A percentile compares a stretch with the other conserved stretches of the same genome.
Conservation (phyloP, 1,140 invertebrate species). For the Cydia amplana region DNA sequence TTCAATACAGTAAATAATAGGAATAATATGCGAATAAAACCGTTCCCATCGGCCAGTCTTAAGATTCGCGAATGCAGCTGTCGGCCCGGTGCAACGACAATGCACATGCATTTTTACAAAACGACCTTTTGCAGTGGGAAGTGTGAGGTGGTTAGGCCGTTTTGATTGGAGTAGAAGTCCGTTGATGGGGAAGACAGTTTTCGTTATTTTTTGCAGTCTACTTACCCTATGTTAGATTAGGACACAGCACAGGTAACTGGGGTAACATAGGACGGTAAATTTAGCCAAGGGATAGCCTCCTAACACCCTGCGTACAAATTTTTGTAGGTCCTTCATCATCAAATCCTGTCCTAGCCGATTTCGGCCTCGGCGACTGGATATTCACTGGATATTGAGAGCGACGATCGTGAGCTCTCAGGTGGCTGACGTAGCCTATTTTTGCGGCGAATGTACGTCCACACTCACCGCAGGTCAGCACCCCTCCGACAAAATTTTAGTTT, state of each 20-base stretch:
- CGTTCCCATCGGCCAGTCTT: slow-evolving; percentile 37
- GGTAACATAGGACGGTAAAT: neutral
- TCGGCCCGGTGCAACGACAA: slow-evolving; percentile 55
- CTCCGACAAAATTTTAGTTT: too few relatives aligned
- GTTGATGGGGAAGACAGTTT: slow-evolving; percentile 36
- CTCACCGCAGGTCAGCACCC: too few relatives aligned
- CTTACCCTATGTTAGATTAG: slow-evolving; percentile 14
- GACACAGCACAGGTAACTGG: neutral
- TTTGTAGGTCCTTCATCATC: too few relatives aligned
- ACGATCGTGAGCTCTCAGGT: too few relatives aligned
- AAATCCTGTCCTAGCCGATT: too few relatives aligned
- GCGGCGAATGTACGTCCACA: too few relatives aligned
- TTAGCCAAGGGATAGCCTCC: too few relatives aligned
- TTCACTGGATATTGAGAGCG: too few relatives aligned
- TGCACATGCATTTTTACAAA: slow-evolving; percentile 19
- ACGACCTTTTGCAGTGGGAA: slow-evolving; percentile 38
- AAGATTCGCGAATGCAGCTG: slow-evolving; percentile 41
- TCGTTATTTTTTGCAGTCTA: slow-evolving; percentile 4
- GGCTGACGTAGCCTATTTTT: too few relatives aligned
- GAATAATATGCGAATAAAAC: slow-evolving; percentile 19
- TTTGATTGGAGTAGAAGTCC: slow-evolving; percentile 38
- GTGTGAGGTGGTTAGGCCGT: neutral
- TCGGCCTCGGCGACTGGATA: too few relatives aligned
- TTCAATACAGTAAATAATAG: slow-evolving; percentile 8
- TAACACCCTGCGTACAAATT: too few relatives aligned